Evolutionary conservation across 2,797 vertebrate genomes (phyloP), one percentile per base, ranked within the genome.

Genomic region (Zalophus californianus): DNA sequence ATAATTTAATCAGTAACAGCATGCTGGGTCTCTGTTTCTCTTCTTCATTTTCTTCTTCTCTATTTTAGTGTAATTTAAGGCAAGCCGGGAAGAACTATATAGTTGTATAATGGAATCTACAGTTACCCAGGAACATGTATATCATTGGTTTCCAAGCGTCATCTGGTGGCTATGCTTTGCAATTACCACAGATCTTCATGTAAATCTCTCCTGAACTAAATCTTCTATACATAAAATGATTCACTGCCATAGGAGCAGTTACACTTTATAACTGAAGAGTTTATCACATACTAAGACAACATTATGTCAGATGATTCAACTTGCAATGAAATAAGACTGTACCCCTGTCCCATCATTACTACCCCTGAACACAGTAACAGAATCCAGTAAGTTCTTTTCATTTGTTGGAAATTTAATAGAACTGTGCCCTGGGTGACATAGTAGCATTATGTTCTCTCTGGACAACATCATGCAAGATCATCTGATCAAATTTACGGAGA

Each of bases 111-210:
- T 5, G 18, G 13, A 85, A 32, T 93, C n/a, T 62, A 48, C 56
- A 35, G 11, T 50, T 52, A 83, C 77, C 90, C 72, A 48, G 72
- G 44, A 77, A 80, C 14, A 50, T 73, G 41, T 48, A 50, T 79
- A 73, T 68, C 41, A 64, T 15, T 96, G 94, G 86, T 95, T 93
- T 95, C 52, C 92, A 89, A 93, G 97, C 52, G 95, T 90, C 97
- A 93, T 50, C 98, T 98, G 86, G 92, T 97, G 98, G 98, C 15
- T n/a, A 0, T 70, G 3, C 8, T 66, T 50, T 88, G 96, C 29
- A 98, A 96, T 95, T 94, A 95, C 94, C 72, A 66, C 66, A 86
- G 58, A 84, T 20, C 48, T 1, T 70, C 62, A 29, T 0, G 23
- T 75, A 93, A 91, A 90, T 62, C 27, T 66, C 50, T 52, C 13